Evolutionary conservation across 2,797 vertebrate species (phyloP), one percentile per base, ranked within the genome.

Genomic region (Pangasius macronema): DNA sequence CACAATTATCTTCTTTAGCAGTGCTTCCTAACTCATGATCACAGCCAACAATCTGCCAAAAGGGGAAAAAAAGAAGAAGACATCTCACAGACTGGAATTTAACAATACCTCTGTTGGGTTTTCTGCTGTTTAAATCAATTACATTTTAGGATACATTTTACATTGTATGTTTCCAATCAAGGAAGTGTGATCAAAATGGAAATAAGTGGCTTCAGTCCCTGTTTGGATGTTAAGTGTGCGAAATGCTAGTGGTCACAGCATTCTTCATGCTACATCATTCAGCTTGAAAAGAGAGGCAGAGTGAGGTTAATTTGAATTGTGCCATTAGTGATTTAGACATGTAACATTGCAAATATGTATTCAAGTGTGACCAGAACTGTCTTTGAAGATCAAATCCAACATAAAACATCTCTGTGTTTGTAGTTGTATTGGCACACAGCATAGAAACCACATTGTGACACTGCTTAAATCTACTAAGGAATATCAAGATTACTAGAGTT

Each of bases 1-100:
- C 98, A 77, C 98, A 99, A 95, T 98, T 99, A 94, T 99, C 98
- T 89, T 99, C 98, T 91, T 98, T 99, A n/a, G 94, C 95, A 20
- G 95, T 90, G 92, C 98, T 99, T 90, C 98, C 98, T 92, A 99
- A 92, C 92, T 99, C 96, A 67, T 95, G 97, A 93, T 99, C 98
- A 80, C 98, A 99, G 91, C 98, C 98, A 91, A 99, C 97, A 84
- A 99, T 97, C 98, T 99, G 94, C 86, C 85, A 79, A 82, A 39
- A 86, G 11, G 51, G 85, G 85, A 70, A 82, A 73, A 76, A 63
- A 24, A 8, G 90, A 30, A 84, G 27, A 82, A 63, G 39, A 82
- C 36, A 13, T 16, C 77, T 88, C n/a, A 63, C n/a, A 82, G 22
- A 27, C 57, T 46, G 76, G 51, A 61, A 33, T 46, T 87, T 77